Percentiles rank a stretch among this genome's conserved stretches.
phyloP scores from a whole-genome alignment of 2,888 invertebrate species.

The Venusia cambrica region DNA sequence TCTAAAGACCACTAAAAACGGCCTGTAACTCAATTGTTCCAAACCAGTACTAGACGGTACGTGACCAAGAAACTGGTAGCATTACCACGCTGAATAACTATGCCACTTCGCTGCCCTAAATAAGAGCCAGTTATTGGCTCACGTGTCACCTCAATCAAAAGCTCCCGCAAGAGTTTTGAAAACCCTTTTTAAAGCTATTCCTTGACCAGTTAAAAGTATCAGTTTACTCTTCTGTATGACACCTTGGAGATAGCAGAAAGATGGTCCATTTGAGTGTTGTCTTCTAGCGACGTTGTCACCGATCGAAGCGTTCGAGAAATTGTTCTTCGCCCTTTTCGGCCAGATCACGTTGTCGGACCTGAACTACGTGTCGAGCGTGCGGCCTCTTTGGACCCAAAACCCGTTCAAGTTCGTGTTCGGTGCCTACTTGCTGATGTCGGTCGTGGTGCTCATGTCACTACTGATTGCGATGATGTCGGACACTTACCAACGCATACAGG shows the following conservation, averaged over 20 bases:
- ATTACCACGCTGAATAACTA: no score
- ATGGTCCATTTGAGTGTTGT: conserved; percentile 74
- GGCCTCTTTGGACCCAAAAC: conserved; percentile 91
- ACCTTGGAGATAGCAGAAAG: conserved; percentile 32
- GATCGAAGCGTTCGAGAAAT: conserved; percentile 96
- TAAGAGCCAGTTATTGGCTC: no score
- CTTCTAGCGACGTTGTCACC: conserved; percentile 91
- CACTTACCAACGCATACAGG: conserved; percentile 99
- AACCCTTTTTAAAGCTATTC: no score
- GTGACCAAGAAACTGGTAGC: no score
- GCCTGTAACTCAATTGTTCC: no score
- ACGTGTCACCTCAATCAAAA: no score
- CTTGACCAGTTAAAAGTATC: conserved; percentile 38
- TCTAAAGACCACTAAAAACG: no score
- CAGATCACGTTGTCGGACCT: conserved; percentile 93
- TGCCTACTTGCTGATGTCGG: conserved; percentile 98
- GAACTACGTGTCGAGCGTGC: conserved; percentile 85
- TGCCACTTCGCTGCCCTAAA: no score
- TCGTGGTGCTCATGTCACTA: conserved; percentile 98
- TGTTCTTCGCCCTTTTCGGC: conserved; percentile 99
- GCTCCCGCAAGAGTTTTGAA: no score
- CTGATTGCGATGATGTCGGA: conserved; percentile 99
- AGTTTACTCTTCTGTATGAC: conserved; percentile 49
- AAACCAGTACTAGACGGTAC: no score
- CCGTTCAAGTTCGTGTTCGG: conserved; percentile 96